A percentile compares a stretch with the other conserved stretches of the same genome.
Evolutionary conservation across 2,797 vertebrate genomes (phyloP).

Genomic region (Sebastes wilsoni): DNA sequence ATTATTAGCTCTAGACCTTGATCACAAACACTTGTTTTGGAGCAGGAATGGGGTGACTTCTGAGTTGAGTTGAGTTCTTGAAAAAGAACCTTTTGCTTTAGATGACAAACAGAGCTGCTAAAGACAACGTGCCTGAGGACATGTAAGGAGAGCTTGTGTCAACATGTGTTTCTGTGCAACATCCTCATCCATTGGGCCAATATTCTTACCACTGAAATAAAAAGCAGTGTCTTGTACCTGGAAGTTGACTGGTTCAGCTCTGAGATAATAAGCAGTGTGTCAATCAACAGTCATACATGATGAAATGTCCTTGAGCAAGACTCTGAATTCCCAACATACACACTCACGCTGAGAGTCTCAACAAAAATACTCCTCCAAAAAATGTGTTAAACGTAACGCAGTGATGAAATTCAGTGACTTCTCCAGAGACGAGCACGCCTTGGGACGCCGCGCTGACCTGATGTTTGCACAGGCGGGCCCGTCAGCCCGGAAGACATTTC

Average conservation of each 20-base stretch:
- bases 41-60: background rate
- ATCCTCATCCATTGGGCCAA: background rate
- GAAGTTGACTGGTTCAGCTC: background rate
- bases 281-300: constrained; percentile 3
- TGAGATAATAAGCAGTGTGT: background rate
- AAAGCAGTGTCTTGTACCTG: background rate
- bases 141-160: background rate
- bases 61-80: too few species aligned
- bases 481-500: constrained; percentile 48
- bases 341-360: background rate
- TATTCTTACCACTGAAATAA: background rate
- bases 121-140: background rate
- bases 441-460: constrained; percentile 11
- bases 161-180: background rate
- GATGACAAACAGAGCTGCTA: background rate
- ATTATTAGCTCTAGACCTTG: background rate
- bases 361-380: background rate
- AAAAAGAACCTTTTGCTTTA: background rate
- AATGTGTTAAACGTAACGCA: background rate
- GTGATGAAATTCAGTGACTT: constrained; percentile 13
- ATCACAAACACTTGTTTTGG: background rate
- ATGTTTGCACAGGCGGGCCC: constrained; percentile 27
- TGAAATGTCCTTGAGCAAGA: constrained; percentile 31
- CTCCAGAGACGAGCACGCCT: background rate
- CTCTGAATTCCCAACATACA: constrained; percentile 3